phyloP scores from a whole-genome alignment of 2,797 vertebrate species.

The Odontamblyopus rebecca region DNA sequence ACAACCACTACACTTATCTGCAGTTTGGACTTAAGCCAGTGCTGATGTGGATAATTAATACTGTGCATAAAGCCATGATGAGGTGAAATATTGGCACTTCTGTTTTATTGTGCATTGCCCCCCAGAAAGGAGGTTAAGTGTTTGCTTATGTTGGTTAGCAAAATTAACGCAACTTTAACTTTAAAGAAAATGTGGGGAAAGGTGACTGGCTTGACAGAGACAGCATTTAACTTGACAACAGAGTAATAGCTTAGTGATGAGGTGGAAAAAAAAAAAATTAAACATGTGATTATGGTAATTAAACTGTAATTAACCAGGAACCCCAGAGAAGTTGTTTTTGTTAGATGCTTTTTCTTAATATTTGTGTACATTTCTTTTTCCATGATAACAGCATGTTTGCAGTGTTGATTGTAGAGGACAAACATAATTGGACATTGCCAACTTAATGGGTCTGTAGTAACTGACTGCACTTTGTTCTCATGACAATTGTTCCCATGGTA shows the following conservation, averaged over 20 bases:
- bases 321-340: neutral
- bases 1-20: slow-evolving; percentile 15
- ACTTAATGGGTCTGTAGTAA: neutral
- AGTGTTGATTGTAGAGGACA: neutral
- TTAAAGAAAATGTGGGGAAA: neutral
- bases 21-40: neutral
- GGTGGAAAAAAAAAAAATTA: neutral
- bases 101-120: neutral
- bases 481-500: neutral
- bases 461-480: neutral
- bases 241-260: neutral
- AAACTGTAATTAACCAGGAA: neutral
- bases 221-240: neutral
- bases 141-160: neutral
- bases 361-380: neutral
- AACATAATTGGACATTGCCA: neutral
- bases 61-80: slow-evolving; percentile 10
- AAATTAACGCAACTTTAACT: neutral
- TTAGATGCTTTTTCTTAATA: neutral
- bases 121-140: neutral
- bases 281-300: neutral
- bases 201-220: neutral
- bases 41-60: slow-evolving; percentile 1
- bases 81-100: slow-evolving; percentile 6
- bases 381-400: neutral